phyloP scores from a whole-genome alignment of 2,113 vertebrate species.

The Tupaia chinensis region DNA sequence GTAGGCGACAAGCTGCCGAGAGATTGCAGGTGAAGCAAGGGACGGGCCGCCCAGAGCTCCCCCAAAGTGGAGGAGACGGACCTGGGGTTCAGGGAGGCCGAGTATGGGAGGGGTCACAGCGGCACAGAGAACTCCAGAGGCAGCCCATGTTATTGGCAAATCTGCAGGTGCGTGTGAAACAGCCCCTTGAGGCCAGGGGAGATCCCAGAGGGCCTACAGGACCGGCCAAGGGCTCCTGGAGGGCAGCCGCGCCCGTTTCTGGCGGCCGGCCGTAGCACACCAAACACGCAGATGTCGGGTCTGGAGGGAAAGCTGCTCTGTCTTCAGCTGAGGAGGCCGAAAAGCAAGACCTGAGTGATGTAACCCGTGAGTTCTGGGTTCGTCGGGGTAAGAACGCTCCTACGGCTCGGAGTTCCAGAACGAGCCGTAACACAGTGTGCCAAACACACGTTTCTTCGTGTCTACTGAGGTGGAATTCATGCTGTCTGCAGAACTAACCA shows the following conservation, averaged over 20 bases:
- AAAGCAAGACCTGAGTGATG: neutral
- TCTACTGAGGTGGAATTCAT: too few relatives aligned
- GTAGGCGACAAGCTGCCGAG: too few relatives aligned
- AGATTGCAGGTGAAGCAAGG: neutral
- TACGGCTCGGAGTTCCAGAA: too few relatives aligned
- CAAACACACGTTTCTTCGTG: too few relatives aligned
- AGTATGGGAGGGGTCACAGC: too few relatives aligned
- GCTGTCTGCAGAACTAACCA: neutral
- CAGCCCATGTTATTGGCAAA: accelerated
- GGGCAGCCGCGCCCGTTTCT: accelerated
- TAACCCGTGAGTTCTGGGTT: too few relatives aligned
- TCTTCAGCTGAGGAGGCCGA: neutral
- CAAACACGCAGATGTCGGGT: too few relatives aligned
- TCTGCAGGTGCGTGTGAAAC: accelerated
- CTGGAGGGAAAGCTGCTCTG: accelerated
- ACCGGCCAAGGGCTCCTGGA: too few relatives aligned
- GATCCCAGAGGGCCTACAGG: accelerated
- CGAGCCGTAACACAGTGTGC: too few relatives aligned
- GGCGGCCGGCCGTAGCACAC: neutral
- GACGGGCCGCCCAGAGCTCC: neutral
- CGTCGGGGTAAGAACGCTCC: too few relatives aligned
- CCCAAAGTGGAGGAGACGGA: neutral
- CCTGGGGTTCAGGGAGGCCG: neutral
- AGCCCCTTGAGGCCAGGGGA: neutral
- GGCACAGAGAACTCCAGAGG: neutral